These are phyloP conservation scores for Nephrotoma flavescens DNA, from an alignment of 2,888 invertebrate species.

Conservation along the genomic window DNA sequence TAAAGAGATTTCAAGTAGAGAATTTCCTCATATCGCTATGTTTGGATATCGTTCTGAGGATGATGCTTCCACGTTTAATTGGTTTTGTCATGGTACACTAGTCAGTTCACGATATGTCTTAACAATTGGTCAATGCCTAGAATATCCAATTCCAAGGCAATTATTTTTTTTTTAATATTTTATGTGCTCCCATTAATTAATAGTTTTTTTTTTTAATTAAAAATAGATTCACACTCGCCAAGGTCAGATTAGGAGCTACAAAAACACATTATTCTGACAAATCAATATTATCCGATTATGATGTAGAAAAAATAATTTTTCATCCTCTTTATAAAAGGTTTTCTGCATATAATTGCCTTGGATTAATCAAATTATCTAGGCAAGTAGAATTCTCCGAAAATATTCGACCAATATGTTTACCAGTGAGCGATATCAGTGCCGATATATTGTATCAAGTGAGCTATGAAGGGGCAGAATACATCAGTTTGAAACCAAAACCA, in stretches of 20 bases:
- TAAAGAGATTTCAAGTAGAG: background rate
- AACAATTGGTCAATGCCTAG: background rate
- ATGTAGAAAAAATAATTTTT: background rate
- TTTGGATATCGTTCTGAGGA: background rate
- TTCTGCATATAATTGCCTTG: background rate
- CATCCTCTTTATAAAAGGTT: background rate
- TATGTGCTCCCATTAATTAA: background rate
- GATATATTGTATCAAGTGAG: background rate
- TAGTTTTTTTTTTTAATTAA: background rate
- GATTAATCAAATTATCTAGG: background rate
- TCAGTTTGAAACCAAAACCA: background rate
- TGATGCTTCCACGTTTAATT: background rate
- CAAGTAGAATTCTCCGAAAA: background rate
- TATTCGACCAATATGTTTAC: background rate
- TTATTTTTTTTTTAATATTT: background rate
- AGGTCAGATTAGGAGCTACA: too few species aligned
- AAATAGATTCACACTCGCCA: background rate
- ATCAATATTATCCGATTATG: background rate
- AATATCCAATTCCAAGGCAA: background rate
- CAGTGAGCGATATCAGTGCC: background rate
- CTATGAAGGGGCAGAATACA: background rate
- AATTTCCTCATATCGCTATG: background rate
- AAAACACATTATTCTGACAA: too few species aligned
- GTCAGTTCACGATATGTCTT: background rate
- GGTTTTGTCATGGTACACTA: background rate